Evolutionary conservation across 2,888 invertebrate genomes (phyloP).

Genomic region (Scaptomyza cyrtandrae): DNA sequence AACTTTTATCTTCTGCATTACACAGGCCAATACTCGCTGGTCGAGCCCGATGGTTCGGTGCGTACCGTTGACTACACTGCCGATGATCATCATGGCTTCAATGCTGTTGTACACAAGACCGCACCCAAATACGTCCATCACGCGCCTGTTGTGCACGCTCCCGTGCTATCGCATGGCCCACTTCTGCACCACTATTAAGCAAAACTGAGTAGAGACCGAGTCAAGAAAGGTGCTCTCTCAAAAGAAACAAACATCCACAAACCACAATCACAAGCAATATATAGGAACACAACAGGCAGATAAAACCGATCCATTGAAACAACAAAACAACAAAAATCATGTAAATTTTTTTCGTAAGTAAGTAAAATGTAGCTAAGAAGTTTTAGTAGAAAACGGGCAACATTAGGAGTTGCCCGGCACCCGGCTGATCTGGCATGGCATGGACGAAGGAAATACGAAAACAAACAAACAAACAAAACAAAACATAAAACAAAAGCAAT

Average conservation of each 20-base stretch:
- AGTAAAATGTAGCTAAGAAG: conserved; percentile 72
- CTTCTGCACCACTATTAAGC: conserved; percentile 84
- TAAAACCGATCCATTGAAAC: conserved; percentile 57
- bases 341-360: conserved; percentile 66
- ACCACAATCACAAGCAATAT: conserved; percentile 41
- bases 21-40: conserved; percentile 86
- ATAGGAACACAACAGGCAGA: conserved; percentile 71
- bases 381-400: conserved; percentile 74
- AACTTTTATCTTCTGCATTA: background rate
- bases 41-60: conserved; percentile 85
- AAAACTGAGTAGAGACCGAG: conserved; percentile 41
- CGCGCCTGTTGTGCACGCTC: conserved; percentile 80
- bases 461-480: conserved; percentile 35
- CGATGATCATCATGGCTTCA: conserved; percentile 89
- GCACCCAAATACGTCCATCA: conserved; percentile 86
- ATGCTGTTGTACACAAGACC: conserved; percentile 88
- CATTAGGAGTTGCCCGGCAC: conserved; percentile 71
- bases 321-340: conserved; percentile 35
- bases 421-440: conserved; percentile 79
- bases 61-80: conserved; percentile 88
- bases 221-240: conserved; percentile 72
- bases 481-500: conserved; percentile 59
- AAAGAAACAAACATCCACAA: conserved; percentile 21
- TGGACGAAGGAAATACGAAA: conserved; percentile 76
- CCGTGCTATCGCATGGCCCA: conserved; percentile 85